Evolutionary conservation across 2,888 invertebrate species (phyloP), one percentile per base, ranked within the genome.

Genomic region (Drepana falcataria): DNA sequence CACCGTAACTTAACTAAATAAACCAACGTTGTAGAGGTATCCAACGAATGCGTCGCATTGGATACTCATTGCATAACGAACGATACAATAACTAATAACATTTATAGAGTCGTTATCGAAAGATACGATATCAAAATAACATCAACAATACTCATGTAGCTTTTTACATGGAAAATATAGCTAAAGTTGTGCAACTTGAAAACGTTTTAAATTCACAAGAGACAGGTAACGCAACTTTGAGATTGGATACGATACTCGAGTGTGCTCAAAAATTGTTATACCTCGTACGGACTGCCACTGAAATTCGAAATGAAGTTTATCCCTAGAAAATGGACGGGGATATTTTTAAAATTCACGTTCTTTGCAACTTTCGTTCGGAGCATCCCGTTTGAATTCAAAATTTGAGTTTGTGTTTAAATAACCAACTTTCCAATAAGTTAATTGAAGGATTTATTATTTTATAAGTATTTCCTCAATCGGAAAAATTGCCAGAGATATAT

Each of bases 221-320:
- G 7, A 9, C 33, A 51, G 51, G 51, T 41, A 41, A 51, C 33
- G 34, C 34, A 51, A 40, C 33, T 51, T 51, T 51, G 33, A 34
- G 41, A 41, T 51, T 41, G 34, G 34, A 51, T 41, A 51, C 51
- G 37, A 40, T 40, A 51, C 34, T 34, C 3, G 2, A 33, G 40
- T 33, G 49, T 49, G 40, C 37, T 49, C 40, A 40, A 49, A 41
- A 51, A 40, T 51, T 9, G 51, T 51, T 40, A 37, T 5, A 34
- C 33, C 21, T 33, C 35, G 35, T 35, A 49, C 34, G n/a, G 33
- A 49, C 51, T 34, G 51, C 5, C 40, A 40, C 33, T 51, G 51
- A 51, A 41, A 51, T 51, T 33, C 3, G 40, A 51, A 51, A 51
- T 40, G 51, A 51, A 41, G 51, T 51, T 51, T 51, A 7, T 2